phyloP scores from a whole-genome alignment of 53 echinoderm and acorn worm genomes.

The Astropecten irregularis region DNA sequence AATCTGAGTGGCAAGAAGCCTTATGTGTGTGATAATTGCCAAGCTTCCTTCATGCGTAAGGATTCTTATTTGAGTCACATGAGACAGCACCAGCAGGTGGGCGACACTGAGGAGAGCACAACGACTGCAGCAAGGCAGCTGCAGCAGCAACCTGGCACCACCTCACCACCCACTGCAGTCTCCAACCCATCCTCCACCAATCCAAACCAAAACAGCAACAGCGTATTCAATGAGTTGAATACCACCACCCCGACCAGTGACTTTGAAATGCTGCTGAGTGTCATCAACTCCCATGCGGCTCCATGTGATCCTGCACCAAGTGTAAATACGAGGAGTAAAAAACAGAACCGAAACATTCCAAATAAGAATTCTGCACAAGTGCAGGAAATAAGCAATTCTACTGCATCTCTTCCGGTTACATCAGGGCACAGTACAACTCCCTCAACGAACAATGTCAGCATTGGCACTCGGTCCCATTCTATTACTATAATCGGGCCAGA shows the following conservation, averaged over 20 bases:
- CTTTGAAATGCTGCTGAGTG: slow-evolving; percentile 32
- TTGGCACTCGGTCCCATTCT: neutral
- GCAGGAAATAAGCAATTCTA: no score
- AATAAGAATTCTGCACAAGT: neutral
- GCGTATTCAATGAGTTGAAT: slow-evolving; percentile 25
- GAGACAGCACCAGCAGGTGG: slow-evolving; percentile 63
- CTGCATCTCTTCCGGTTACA: neutral
- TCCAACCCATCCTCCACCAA: neutral
- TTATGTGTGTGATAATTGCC: slow-evolving; percentile 59
- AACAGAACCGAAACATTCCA: neutral
- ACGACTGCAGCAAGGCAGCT: slow-evolving; percentile 65
- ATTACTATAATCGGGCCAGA: slow-evolving; percentile 10
- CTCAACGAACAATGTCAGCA: neutral
- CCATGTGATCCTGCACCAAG: neutral
- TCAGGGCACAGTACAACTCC: neutral
- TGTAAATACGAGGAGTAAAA: neutral
- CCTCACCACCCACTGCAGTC: neutral
- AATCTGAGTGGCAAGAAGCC: slow-evolving; percentile 67
- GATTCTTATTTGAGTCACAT: slow-evolving; percentile 73
- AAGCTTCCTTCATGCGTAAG: slow-evolving; percentile 71
- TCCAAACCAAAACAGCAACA: slow-evolving; percentile 26
- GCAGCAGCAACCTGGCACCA: slow-evolving; percentile 11
- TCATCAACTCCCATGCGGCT: slow-evolving; percentile 18
- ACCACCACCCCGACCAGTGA: neutral
- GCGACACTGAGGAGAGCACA: slow-evolving; percentile 46